Evolutionary conservation across 2,797 vertebrate species (phyloP), one percentile per base, ranked within the genome.

Genomic region (Labeo calbasu): DNA sequence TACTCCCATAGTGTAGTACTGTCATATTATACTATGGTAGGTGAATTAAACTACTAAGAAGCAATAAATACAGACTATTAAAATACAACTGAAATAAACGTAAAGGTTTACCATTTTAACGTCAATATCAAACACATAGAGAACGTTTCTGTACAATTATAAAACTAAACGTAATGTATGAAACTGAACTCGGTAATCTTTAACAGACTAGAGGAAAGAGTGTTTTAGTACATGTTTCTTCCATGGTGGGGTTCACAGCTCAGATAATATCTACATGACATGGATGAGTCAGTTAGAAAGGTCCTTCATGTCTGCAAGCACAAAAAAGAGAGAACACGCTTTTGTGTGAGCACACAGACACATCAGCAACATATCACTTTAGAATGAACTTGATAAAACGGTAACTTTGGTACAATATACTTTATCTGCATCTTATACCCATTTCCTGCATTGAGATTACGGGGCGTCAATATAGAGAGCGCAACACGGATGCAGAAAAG

Each of bases 201-300:
- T 51, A 28, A 51, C 4, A 72, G 0, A 19, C 7, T 36, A 82
- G 46, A 61, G 1, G 23, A 65, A 21, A 36, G 28, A 13, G 15
- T 40, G 23, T 59, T 48, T 63, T 6, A 89, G 87, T 89, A 92
- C 91, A 92, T 69, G 2, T 11, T 55, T 21, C n/a, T 73, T 84
- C 82, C 82, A 83, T 83, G 72, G 59, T 55, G 61, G 36, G 32
- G 43, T 77, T 75, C 21, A 72, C n/a, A 63, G 55, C 21, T 40
- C 80, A 82, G 59, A 79, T n/a, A 57, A 70, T 36, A 40, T 80
- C 65, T 61, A 53, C 59, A 46, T 77, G 72, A 28, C 46, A 68
- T 57, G 5, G 61, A 76, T 9, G 71, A 81, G 23, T 71, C 55
- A 81, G 10, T 59, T 48, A 50, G 70, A 75, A 23, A 75, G 43